These are phyloP conservation scores for Pollenia angustigena DNA, from an alignment of 2,888 invertebrate species.

Conservation along the genomic window DNA sequence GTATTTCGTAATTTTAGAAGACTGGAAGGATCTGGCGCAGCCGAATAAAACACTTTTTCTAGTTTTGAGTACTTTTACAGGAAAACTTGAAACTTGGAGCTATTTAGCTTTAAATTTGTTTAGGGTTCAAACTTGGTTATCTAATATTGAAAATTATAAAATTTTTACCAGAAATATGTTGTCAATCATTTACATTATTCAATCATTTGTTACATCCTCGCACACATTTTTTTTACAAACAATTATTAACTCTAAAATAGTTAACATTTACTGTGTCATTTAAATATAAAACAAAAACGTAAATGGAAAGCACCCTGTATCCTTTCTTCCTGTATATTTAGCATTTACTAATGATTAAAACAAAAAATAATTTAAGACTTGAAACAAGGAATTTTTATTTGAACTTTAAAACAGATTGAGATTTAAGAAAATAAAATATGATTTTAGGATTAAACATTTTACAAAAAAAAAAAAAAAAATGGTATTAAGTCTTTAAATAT, in stretches of 20 bases:
- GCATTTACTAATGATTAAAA: conserved; percentile 58
- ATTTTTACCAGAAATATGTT: conserved; percentile 3
- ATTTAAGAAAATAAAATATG: background rate
- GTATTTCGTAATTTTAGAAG: too few species aligned
- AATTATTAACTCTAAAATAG: conserved; percentile 35
- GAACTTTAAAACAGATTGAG: background rate
- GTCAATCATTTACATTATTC: conserved; percentile 21
- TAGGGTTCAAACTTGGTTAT: background rate
- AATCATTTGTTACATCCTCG: conserved; percentile 31
- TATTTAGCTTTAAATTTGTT: background rate
- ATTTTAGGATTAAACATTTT: background rate
- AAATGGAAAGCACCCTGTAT: conserved; percentile 43
- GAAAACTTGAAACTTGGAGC: background rate
- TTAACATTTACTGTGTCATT: conserved; percentile 55
- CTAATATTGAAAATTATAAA: background rate
- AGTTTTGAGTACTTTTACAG: background rate
- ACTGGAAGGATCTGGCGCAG: too few species aligned
- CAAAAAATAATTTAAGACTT: conserved; percentile 51
- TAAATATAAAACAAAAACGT: background rate
- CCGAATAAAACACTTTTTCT: too few species aligned
- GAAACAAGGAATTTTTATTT: conserved; percentile 57
- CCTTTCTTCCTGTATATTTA: conserved; percentile 57
- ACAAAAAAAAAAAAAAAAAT: background rate
- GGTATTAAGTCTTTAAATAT: background rate
- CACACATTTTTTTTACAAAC: conserved; percentile 19